A percentile compares a stretch with the other conserved stretches of the same genome.
phyloP scores from a whole-genome alignment of 1,140 invertebrate genomes.

The Trachymyrmex cornetzi region DNA sequence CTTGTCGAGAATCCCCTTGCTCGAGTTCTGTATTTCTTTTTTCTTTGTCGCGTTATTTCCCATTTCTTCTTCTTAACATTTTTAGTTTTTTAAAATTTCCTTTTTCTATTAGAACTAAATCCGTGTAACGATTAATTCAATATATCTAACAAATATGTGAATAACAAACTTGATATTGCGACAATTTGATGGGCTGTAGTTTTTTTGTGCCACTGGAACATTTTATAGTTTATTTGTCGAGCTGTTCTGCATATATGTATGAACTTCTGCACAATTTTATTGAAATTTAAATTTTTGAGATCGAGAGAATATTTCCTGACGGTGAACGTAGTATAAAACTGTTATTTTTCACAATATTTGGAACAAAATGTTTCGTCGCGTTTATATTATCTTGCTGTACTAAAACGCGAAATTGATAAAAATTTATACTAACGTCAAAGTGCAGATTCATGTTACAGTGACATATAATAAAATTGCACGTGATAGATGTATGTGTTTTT shows the following conservation, averaged over 20 bases:
- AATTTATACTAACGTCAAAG: constrained; percentile 53
- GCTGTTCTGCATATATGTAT: not conserved
- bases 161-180: not conserved
- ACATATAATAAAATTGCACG: constrained; percentile 40
- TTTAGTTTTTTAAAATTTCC: not conserved
- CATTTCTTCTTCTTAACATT: not conserved
- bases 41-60: not conserved
- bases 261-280: constrained; percentile 15
- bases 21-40: not conserved
- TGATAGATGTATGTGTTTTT: constrained; percentile 35
- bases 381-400: constrained; percentile 20
- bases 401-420: constrained; percentile 34
- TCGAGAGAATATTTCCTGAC: constrained; percentile 12
- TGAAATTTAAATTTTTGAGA: constrained; percentile 40
- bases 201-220: not conserved
- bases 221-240: not conserved
- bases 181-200: not conserved
- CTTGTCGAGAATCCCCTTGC: constrained; percentile 16
- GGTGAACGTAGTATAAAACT: constrained; percentile 9
- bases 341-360: constrained; percentile 50
- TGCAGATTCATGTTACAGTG: constrained; percentile 39
- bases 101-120: not conserved
- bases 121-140: not conserved
- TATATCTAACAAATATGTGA: not conserved
- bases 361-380: constrained; percentile 29